Evolutionary conservation across 2,113 vertebrate genomes (phyloP), one percentile per base, ranked within the genome.

Genomic region (Hypocryptadius cinnamomeus): DNA sequence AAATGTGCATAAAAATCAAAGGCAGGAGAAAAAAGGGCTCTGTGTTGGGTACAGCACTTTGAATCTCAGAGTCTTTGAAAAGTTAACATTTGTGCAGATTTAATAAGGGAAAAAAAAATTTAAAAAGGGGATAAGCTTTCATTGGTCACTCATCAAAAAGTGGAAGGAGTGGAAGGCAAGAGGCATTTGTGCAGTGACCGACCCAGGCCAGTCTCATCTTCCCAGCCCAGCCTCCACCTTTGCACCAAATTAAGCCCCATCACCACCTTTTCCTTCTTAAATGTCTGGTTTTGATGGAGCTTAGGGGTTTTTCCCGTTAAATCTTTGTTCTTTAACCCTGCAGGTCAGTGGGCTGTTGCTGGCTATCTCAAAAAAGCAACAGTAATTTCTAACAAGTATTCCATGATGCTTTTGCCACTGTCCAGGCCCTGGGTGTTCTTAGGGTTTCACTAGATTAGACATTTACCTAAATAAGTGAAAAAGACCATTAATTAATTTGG

Each of bases 111-210:
- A 96, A 97, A 95, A 95, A 96, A 87, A 86, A 2, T 13, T 42
- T 22, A 8, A 60, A 74, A 59, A 31, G 20, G 13, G 73, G 37
- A n/a, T 81, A 93, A 91, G 61, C 94, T 98, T 98, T 95, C 63
- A 51, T 74, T 97, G 97, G 96, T 98, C 98, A 98, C 97, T 97
- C 97, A 98, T 94, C 86, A 95, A 97, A 94, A 98, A 98, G 54
- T 86, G 22, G 97, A 97, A 71, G 93, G 71, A 94, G 16, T 0
- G 71, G 97, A 97, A 69, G 93, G 66, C 61, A 85, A 69, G 45
- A 97, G 94, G 89, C 57, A 48, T 96, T 95, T 97, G 84, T 89
- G 65, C 83, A 95, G 66, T 87, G 93, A 97, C 94, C 96, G 80
- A 73, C 85, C 89, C 90, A 71, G 59, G 53, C 39, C 95, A 72